Evolutionary conservation across 2,888 invertebrate species (phyloP).

Genomic region (Mythimna lalbum): DNA sequence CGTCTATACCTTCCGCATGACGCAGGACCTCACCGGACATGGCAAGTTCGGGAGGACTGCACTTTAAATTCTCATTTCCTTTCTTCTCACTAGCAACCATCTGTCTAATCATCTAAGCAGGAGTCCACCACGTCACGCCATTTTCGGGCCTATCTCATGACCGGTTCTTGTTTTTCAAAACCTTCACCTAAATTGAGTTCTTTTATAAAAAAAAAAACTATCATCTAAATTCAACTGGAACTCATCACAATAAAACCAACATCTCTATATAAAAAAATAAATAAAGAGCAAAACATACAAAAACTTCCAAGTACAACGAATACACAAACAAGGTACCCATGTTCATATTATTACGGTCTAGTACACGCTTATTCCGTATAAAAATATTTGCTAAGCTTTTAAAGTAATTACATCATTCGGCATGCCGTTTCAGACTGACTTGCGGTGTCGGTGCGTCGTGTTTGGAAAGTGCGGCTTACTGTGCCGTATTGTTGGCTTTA

Average conservation of each 20-base stretch:
- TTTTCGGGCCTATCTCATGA: too few species aligned
- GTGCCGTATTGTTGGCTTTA: constrained; percentile 12
- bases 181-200: too few species aligned
- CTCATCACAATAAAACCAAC: not conserved
- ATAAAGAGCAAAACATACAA: not conserved
- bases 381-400: constrained; percentile 88
- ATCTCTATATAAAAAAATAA: not conserved
- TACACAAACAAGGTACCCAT: constrained; percentile 51
- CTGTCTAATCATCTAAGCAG: too few species aligned
- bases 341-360: constrained; percentile 75
- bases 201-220: too few species aligned
- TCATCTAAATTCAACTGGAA: not conserved
- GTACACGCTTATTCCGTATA: constrained; percentile 80
- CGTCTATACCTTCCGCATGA: too few species aligned
- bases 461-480: constrained; percentile 31
- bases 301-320: constrained; percentile 26
- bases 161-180: too few species aligned
- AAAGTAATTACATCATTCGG: constrained; percentile 86
- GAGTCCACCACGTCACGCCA: too few species aligned
- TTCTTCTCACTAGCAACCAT: too few species aligned
- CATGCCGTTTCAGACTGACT: constrained; percentile 64
- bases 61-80: too few species aligned
- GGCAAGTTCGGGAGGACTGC: too few species aligned
- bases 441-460: constrained; percentile 53
- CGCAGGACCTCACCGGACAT: too few species aligned